phyloP scores from a whole-genome alignment of 2,888 invertebrate species.

The Calliscelio sp. region DNA sequence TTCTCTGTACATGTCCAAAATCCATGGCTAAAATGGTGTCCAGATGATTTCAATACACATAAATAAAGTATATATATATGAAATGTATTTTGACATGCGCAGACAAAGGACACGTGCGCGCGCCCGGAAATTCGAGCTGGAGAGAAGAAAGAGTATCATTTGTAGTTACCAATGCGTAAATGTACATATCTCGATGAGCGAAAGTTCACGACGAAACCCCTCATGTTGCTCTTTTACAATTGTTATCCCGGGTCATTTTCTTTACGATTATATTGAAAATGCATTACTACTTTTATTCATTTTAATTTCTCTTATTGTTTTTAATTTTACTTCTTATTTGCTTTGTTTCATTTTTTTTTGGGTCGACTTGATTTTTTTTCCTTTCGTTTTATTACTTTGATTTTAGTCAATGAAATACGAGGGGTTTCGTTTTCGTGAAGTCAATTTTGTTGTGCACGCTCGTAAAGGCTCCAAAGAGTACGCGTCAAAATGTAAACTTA shows the following conservation, averaged over 20 bases:
- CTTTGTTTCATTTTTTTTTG: no score
- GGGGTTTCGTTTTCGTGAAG: conserved; percentile 52
- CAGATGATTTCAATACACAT: no score
- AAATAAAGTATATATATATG: conserved; percentile 15
- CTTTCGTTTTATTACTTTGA: conserved; percentile 18
- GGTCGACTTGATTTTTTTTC: no score
- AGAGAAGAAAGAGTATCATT: conserved; percentile 29
- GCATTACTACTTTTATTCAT: conserved; percentile 27
- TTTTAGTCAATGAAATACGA: conserved; percentile 21
- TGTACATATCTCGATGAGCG: conserved; percentile 69
- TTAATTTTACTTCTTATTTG: neutral
- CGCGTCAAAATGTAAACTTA: conserved; percentile 70
- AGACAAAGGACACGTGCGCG: conserved; percentile 8
- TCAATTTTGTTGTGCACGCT: conserved; percentile 62
- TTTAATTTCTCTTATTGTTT: conserved; percentile 24
- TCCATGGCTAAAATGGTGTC: no score
- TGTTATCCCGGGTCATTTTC: conserved; percentile 38
- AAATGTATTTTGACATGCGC: conserved; percentile 5
- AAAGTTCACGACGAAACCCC: conserved; percentile 55
- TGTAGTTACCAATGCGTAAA: conserved; percentile 56
- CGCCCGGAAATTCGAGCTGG: conserved; percentile 19
- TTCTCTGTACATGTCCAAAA: no score
- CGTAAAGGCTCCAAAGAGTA: conserved; percentile 71
- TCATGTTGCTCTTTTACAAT: conserved; percentile 39
- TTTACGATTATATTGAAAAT: conserved; percentile 47